Evolutionary conservation across 2,113 vertebrate species (phyloP), one percentile per base, ranked within the genome.

Genomic region (Dromiciops gliroides): DNA sequence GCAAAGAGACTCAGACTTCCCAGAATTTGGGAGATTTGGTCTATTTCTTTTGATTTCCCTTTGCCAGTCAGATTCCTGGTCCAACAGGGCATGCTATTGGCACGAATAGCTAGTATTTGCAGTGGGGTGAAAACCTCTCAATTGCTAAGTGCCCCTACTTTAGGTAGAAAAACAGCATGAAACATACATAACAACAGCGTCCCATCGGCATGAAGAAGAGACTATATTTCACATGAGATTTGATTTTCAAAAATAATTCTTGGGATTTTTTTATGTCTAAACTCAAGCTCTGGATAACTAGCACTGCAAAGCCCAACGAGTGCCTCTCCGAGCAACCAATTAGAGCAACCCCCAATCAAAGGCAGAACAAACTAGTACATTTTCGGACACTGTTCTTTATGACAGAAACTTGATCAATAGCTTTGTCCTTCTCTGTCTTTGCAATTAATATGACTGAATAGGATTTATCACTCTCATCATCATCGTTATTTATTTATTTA

Each of bases 161-260:
- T 22, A 50, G 48, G 96, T 3, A 75, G 8, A 51, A 16, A 25
- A 44, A 95, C 67, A 83, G 89, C 75, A 31, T 51, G 22, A 94
- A 25, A n/a, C 24, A 28, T 44, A 94, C 28, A 37, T 37, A 93
- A 90, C 2, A 92, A 93, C 11, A 25, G 1, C 90, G 91, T 89
- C 51, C 50, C 3, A 1, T 11, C 75, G 91, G 83, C 8, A 37
- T 53, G 53, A 96, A 89, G 7, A 91, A n/a, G 93, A 22, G 48
- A 95, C 28, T 97, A 88, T 75, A 92, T 1, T 6, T 56, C 47
- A 94, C 22, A 28, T 50, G 49, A 94, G 95, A 94, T 89, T 24
- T 94, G 89, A 93, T 93, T 94, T 93, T 95, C 92, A 93, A 94
- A 88, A 90, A 37, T 24, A 75, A 23, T 92, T 75, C 56, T 92